These are phyloP conservation scores for Phoeniculus purpureus DNA, from an alignment of 2,797 vertebrate genomes.

Conservation along the genomic window DNA sequence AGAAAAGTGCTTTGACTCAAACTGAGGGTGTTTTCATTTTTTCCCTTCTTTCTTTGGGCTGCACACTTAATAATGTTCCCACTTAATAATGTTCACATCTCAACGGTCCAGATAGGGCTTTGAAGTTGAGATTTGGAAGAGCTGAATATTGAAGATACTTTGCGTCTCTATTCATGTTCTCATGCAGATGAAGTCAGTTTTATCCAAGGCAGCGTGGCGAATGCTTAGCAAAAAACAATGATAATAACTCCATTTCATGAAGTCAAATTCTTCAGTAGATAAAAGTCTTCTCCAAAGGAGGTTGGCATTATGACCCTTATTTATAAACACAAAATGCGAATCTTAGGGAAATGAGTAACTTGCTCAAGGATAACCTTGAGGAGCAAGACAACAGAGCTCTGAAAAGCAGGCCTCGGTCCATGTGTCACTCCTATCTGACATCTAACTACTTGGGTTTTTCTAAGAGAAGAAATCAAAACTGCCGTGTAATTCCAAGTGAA, in stretches of 20 bases:
- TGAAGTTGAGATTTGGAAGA: slow-evolving; percentile 25
- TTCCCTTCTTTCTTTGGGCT: neutral
- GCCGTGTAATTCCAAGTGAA: neutral
- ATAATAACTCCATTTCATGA: neutral
- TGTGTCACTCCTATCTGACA: rapidly evolving
- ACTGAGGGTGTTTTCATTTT: neutral
- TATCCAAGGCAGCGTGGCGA: neutral
- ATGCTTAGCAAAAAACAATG: neutral
- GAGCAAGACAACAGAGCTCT: neutral
- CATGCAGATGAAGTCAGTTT: slow-evolving; percentile 6
- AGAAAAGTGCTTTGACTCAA: slow-evolving; percentile 14
- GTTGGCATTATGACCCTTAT: neutral
- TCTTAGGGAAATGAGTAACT: neutral
- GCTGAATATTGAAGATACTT: neutral
- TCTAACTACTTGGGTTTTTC: neutral
- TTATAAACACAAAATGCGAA: neutral
- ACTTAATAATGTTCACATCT: neutral
- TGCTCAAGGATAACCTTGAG: neutral
- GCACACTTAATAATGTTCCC: neutral
- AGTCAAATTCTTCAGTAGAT: neutral
- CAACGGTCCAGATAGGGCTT: neutral
- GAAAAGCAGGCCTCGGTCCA: neutral
- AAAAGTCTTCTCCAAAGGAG: neutral
- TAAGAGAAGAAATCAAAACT: neutral
- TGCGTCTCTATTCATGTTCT: slow-evolving; percentile 11